Percentiles rank a stretch among this genome's conserved stretches.
phyloP scores from a whole-genome alignment of 2,888 invertebrate species.

The Drosophila testacea region DNA sequence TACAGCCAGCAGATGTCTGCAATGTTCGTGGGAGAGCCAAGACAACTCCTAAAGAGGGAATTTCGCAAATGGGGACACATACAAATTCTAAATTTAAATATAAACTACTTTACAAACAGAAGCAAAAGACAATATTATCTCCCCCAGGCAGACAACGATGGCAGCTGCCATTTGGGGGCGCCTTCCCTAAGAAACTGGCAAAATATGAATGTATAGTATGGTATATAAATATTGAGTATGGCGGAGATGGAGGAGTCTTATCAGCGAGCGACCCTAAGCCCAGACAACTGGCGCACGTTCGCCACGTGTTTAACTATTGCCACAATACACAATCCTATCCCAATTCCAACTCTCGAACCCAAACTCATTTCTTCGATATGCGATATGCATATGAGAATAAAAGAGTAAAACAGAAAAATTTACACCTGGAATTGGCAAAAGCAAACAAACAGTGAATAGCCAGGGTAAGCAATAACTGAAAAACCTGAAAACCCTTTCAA shows the following conservation, averaged over 20 bases:
- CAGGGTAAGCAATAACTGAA: slow-evolving; percentile 14
- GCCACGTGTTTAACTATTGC: slow-evolving; percentile 68
- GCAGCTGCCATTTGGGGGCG: slow-evolving; percentile 60
- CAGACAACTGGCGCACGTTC: slow-evolving; percentile 76
- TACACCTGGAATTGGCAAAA: slow-evolving; percentile 83
- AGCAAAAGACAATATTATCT: slow-evolving; percentile 42
- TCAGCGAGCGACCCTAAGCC: slow-evolving; percentile 40
- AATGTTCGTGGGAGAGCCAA: slow-evolving; percentile 56
- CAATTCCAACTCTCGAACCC: slow-evolving; percentile 10
- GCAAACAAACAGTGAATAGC: slow-evolving; percentile 54
- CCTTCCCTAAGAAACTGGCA: slow-evolving; percentile 19
- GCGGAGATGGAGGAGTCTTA: slow-evolving; percentile 46
- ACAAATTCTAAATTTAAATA: slow-evolving; percentile 67
- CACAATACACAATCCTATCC: slow-evolving; percentile 26
- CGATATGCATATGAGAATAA: slow-evolving; percentile 30
- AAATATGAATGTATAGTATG: slow-evolving; percentile 53
- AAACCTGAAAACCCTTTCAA: slow-evolving; percentile 59
- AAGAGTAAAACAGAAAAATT: slow-evolving; percentile 53
- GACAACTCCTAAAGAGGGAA: slow-evolving; percentile 21
- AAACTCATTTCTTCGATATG: slow-evolving; percentile 30
- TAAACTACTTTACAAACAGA: slow-evolving; percentile 44
- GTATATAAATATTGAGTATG: slow-evolving; percentile 11
- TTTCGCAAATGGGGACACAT: slow-evolving; percentile 51
- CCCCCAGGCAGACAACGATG: slow-evolving; percentile 50
- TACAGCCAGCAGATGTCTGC: slow-evolving; percentile 55